These are phyloP conservation scores for Drosophila melanogaster DNA, from an alignment of 1,140 invertebrate species.

Conservation along the genomic window Release_6_plus_ISO1_MT NT_037436.4:22839001-22839500, in stretches of 20 bases:
- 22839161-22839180: constrained; percentile 14
- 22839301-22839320: constrained; percentile 81
- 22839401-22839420: constrained; percentile 50
- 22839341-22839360: constrained; percentile 13
- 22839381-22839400: constrained; percentile 13
- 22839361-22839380: constrained; percentile 3
- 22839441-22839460: constrained; percentile 82
- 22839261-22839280: constrained; percentile 6
- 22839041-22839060: constrained; percentile 35
- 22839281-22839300: constrained; percentile 27
- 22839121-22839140: constrained; percentile 73
- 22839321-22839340: constrained; percentile 39
- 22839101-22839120: constrained; percentile 75
- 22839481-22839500: constrained; percentile 82
- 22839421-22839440: constrained; percentile 55
- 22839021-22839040: constrained; percentile 49
- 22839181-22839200: constrained; percentile 31
- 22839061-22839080: constrained; percentile 3
- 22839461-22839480: constrained; percentile 81
- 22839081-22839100: constrained; percentile 43
- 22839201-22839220: neutral
- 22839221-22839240: neutral
- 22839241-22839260: neutral
- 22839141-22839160: constrained; percentile 18
- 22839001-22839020: neutral